phyloP scores from a whole-genome alignment of 2,888 invertebrate species.

The Agrochola macilenta region DNA sequence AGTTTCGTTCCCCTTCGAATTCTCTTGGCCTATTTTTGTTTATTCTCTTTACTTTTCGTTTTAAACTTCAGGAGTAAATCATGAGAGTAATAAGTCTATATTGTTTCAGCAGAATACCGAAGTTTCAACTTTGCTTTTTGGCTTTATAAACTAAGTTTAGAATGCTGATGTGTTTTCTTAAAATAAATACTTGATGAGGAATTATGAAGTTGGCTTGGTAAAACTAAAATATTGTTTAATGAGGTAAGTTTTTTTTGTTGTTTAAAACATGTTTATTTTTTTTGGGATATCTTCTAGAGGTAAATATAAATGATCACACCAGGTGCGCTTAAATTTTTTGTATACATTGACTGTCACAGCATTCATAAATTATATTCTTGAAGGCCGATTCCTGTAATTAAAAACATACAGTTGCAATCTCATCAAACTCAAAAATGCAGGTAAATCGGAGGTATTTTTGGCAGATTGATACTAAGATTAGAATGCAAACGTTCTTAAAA shows the following conservation, averaged over 20 bases:
- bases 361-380: too few relatives aligned
- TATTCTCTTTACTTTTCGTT: slow-evolving; percentile 22
- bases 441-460: too few relatives aligned
- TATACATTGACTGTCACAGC: too few relatives aligned
- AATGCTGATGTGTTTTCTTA: slow-evolving; percentile 19
- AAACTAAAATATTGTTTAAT: slow-evolving; percentile 21
- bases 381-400: too few relatives aligned
- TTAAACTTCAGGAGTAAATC: slow-evolving; percentile 40
- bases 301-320: rapidly evolving
- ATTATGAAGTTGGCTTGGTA: slow-evolving; percentile 3
- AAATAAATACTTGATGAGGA: slow-evolving; percentile 25
- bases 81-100: slow-evolving; percentile 39
- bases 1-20: slow-evolving; percentile 46
- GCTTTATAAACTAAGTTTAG: slow-evolving; percentile 33
- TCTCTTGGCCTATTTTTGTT: slow-evolving; percentile 15
- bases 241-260: not conserved
- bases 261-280: not conserved
- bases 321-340: too few relatives aligned
- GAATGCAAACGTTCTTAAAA: too few relatives aligned
- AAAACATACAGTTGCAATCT: too few relatives aligned
- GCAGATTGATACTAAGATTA: too few relatives aligned
- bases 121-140: slow-evolving; percentile 47
- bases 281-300: not conserved
- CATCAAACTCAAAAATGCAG: too few relatives aligned
- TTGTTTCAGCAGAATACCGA: slow-evolving; percentile 29